These are phyloP conservation scores for Pseudomyrmex concolor DNA, from an alignment of 1,140 invertebrate genomes.

Conservation along the genomic window DNA sequence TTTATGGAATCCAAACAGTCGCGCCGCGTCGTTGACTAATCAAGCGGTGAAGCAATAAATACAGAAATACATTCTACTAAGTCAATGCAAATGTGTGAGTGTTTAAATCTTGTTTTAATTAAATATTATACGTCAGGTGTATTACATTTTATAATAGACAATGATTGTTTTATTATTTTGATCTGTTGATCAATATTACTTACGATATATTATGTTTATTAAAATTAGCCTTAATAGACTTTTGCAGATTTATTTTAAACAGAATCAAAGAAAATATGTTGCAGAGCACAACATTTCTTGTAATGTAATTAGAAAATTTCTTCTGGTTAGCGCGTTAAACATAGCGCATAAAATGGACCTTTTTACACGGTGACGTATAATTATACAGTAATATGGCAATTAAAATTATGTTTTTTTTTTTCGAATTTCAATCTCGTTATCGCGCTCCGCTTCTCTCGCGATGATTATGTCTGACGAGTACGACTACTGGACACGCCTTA, in stretches of 20 bases:
- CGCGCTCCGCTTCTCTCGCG: constrained; percentile 55
- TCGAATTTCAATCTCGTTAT: constrained; percentile 62
- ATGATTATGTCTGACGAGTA: constrained; percentile 68
- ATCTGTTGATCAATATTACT: not conserved
- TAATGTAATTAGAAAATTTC: constrained; percentile 30
- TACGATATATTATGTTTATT: not conserved
- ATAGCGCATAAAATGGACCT: not conserved
- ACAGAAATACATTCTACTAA: not conserved
- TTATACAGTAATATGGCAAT: constrained; percentile 33
- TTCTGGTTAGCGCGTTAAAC: constrained; percentile 21
- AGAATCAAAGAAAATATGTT: constrained; percentile 18
- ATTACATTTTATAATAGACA: not conserved
- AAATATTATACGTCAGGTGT: not conserved
- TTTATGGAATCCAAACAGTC: constrained; percentile 27
- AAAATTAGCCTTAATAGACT: no score
- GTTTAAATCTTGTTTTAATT: not conserved
- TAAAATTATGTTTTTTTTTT: constrained; percentile 40
- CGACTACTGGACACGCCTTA: constrained; percentile 64
- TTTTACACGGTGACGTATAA: constrained; percentile 3
- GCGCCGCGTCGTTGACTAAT: constrained; percentile 21
- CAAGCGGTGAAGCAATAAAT: constrained; percentile 5
- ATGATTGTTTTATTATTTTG: not conserved
- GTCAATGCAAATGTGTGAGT: not conserved
- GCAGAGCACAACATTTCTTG: constrained; percentile 7
- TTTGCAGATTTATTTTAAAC: not conserved